Conservation (phyloP, 2,888 invertebrate species). For the Steinernema scapterisci region DNA sequence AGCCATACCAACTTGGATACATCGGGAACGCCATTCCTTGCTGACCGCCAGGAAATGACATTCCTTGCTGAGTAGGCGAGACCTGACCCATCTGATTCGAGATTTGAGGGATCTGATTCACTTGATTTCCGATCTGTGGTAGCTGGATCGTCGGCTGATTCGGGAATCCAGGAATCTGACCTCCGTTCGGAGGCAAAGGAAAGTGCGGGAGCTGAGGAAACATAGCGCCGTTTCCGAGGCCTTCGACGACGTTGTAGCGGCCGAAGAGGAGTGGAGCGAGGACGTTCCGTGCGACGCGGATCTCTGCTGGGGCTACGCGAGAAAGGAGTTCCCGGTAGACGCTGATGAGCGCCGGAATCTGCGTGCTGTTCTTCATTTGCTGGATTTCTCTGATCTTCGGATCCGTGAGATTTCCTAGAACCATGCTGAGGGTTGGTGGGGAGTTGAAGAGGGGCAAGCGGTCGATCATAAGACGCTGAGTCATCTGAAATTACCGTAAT, state of each 20-base stretch:
- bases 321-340: constrained; percentile 7
- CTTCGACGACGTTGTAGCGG: constrained; percentile 25
- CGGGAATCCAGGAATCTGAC: neutral
- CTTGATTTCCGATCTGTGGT: neutral
- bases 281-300: constrained; percentile 8
- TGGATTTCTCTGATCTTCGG: constrained; percentile 2
- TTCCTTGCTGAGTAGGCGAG: neutral
- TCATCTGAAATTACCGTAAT: neutral
- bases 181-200: neutral
- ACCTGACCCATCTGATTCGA: neutral
- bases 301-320: neutral
- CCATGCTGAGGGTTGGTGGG: constrained; percentile 19
- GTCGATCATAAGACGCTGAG: constrained; percentile 5
- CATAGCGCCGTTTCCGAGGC: constrained; percentile 3
- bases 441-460: constrained; percentile 26
- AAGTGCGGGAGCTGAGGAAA: constrained; percentile 25
- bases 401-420: neutral
- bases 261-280: constrained; percentile 23
- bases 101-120: neutral
- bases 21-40: too few species aligned
- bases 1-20: constrained; percentile 2
- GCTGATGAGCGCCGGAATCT: constrained; percentile 11
- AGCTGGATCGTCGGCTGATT: neutral
- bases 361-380: constrained; percentile 17
- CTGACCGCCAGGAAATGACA: neutral